A percentile compares a stretch with the other conserved stretches of the same genome.
phyloP scores from a whole-genome alignment of 2,797 vertebrate genomes.

The Calcarius lapponicus region DNA sequence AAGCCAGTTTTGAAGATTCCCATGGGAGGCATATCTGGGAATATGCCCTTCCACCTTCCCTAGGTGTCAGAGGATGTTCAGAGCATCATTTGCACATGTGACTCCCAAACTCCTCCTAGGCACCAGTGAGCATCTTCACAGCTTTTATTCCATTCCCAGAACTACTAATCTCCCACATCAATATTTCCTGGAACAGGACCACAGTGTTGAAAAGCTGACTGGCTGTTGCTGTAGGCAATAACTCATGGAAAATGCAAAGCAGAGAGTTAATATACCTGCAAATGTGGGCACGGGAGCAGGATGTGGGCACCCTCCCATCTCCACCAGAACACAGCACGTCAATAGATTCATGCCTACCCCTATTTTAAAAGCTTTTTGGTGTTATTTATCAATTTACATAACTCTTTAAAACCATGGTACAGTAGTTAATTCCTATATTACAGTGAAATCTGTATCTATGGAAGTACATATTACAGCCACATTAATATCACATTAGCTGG shows the following conservation, averaged over 20 bases:
- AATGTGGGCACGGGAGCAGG: conserved; percentile 8
- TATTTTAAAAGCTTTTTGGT: conserved; percentile 59
- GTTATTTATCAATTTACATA: conserved; percentile 68
- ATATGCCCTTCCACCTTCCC: not conserved
- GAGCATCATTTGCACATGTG: not conserved
- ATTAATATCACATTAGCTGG: conserved; percentile 80
- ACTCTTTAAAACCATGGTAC: conserved; percentile 65
- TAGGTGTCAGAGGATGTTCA: not conserved
- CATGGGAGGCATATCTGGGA: not conserved
- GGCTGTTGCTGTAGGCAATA: conserved; percentile 43
- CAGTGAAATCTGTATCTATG: conserved; percentile 70
- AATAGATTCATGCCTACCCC: conserved; percentile 42
- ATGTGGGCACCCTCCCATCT: conserved; percentile 21
- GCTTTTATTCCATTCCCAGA: conserved; percentile 75
- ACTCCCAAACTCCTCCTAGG: conserved; percentile 18
- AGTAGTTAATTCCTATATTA: conserved; percentile 70
- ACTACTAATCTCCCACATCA: conserved; percentile 55
- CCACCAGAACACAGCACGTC: not conserved
- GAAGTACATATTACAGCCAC: conserved; percentile 72
- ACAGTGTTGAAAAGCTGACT: conserved; percentile 53
- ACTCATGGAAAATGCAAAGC: conserved; percentile 49
- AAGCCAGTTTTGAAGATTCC: not conserved
- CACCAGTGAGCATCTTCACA: conserved; percentile 25
- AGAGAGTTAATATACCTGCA: conserved; percentile 19
- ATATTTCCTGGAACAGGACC: conserved; percentile 76